phyloP scores from a whole-genome alignment of 2,113 vertebrate species.

The Morone chrysops region DNA sequence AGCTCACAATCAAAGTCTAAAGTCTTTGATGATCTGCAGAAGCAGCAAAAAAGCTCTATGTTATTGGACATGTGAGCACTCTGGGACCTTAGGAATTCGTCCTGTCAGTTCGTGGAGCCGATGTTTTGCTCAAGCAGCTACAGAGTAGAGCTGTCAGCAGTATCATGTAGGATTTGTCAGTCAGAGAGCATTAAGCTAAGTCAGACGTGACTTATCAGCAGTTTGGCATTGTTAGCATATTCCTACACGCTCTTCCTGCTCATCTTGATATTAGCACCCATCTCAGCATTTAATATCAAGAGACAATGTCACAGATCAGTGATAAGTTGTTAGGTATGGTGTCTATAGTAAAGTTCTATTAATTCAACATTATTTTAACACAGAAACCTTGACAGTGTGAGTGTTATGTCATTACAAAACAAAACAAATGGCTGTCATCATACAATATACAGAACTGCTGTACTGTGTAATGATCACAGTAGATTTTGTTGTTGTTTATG shows the following conservation, averaged over 20 bases:
- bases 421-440: background rate
- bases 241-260: background rate
- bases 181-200: background rate
- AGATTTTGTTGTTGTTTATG: background rate
- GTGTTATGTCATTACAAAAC: background rate
- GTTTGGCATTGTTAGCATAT: background rate
- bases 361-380: background rate
- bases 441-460: background rate
- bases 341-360: background rate
- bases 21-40: constrained; percentile 45
- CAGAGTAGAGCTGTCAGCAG: constrained; percentile 16
- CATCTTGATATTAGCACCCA: background rate
- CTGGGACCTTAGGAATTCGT: constrained; percentile 16
- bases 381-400: background rate
- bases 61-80: constrained; percentile 19
- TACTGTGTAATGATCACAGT: background rate
- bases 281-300: background rate
- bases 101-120: constrained; percentile 18
- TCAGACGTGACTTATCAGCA: constrained; percentile 3
- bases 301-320: background rate
- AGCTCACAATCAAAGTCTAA: constrained; percentile 28
- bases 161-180: constrained; percentile 13
- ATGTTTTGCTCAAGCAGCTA: constrained; percentile 3
- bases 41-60: constrained; percentile 31
- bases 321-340: background rate